Conservation (phyloP, 2,113 vertebrate genomes). For the Chaetops frenatus region DNA sequence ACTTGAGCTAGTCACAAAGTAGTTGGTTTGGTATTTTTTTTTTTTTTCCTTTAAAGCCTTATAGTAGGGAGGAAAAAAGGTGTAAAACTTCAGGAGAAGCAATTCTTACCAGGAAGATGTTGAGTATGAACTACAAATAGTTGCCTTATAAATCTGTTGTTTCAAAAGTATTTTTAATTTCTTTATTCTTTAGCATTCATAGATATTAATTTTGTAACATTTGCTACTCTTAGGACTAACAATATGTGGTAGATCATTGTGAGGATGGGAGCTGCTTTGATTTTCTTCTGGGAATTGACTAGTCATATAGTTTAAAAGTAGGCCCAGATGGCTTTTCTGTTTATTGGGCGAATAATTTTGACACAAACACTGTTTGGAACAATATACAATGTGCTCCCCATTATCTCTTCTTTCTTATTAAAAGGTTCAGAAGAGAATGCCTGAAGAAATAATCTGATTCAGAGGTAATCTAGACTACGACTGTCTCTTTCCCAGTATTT, state of each 20-base stretch:
- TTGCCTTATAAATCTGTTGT: neutral
- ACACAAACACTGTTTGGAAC: neutral
- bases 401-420: neutral
- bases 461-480: neutral
- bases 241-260: neutral
- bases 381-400: neutral
- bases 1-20: neutral
- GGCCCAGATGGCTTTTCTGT: neutral
- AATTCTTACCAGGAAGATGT: neutral
- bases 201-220: neutral
- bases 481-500: neutral
- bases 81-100: neutral
- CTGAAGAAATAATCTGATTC: neutral
- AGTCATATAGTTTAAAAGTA: neutral
- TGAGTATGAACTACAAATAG: neutral
- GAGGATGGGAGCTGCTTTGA: neutral
- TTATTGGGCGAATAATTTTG: neutral
- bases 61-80: neutral
- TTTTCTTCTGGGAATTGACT: neutral
- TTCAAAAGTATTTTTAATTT: neutral
- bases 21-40: neutral
- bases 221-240: neutral
- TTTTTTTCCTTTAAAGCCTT: neutral
- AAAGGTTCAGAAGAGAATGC: neutral
- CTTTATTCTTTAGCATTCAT: neutral